A percentile compares a stretch with the other conserved stretches of the same genome.
Conservation (phyloP, 1,140 invertebrate genomes). For the Pseudomyrmex dendroicus region DNA sequence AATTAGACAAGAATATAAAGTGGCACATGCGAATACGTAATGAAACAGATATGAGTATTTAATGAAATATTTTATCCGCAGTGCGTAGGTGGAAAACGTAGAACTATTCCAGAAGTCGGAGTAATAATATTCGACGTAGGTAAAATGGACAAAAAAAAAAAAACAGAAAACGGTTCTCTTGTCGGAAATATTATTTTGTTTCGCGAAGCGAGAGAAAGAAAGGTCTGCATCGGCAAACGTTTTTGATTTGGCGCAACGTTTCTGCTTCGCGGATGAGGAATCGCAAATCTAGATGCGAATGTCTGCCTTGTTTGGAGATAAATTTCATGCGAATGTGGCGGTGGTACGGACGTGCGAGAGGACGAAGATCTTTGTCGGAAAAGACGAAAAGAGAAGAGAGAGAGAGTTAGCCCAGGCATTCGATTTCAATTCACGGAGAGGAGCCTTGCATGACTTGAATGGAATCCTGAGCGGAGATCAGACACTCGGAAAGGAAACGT, state of each 20-base stretch:
- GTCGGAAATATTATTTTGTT: constrained; percentile 46
- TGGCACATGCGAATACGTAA: not conserved
- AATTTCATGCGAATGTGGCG: constrained; percentile 24
- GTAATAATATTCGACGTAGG: not conserved
- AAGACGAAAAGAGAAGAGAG: constrained; percentile 8
- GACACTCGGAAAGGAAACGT: constrained; percentile 44
- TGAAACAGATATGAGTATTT: constrained; percentile 14
- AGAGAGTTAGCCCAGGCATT: constrained; percentile 34
- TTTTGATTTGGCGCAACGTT: constrained; percentile 47
- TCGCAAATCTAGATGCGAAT: constrained; percentile 40
- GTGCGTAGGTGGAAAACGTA: not conserved
- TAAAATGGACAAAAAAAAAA: constrained; percentile 16
- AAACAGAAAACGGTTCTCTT: constrained; percentile 1
- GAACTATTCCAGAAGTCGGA: not conserved
- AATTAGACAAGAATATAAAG: not conserved
- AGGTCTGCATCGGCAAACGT: constrained; percentile 37
- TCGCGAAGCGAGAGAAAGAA: constrained; percentile 17
- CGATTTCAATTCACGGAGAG: constrained; percentile 52
- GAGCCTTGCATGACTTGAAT: constrained; percentile 55
- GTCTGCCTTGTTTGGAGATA: constrained; percentile 51
- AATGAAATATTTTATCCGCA: constrained; percentile 2
- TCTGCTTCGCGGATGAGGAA: constrained; percentile 31
- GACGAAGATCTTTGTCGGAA: constrained; percentile 4
- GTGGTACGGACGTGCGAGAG: not conserved
- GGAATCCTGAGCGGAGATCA: constrained; percentile 51